A percentile compares a stretch with the other conserved stretches of the same genome.
phyloP scores from a whole-genome alignment of 1,140 invertebrate species.

The Cyclina sinensis region DNA sequence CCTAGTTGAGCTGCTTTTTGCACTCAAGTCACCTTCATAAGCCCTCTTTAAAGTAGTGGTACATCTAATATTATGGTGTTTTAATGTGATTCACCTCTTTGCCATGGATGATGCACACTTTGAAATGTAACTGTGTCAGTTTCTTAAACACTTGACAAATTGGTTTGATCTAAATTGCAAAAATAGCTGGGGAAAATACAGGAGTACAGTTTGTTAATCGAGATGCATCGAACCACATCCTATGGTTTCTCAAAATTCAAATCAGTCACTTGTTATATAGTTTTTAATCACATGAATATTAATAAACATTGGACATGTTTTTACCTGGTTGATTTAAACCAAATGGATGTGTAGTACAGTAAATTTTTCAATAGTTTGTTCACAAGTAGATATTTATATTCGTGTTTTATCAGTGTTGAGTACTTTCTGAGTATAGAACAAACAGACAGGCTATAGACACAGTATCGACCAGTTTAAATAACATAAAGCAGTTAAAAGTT shows the following conservation, averaged over 20 bases:
- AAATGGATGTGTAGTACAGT: background rate
- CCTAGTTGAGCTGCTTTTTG: too few species aligned
- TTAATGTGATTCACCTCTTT: constrained; percentile 1
- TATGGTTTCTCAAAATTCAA: background rate
- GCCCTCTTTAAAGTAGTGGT: too few species aligned
- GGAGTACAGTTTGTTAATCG: background rate
- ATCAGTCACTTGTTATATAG: background rate
- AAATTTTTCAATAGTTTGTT: background rate
- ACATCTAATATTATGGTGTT: background rate
- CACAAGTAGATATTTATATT: constrained; percentile 31
- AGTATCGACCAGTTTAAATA: constrained; percentile 12
- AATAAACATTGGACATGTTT: constrained; percentile 7
- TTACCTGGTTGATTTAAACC: background rate
- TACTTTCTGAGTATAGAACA: constrained; percentile 19
- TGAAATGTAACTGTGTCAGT: background rate
- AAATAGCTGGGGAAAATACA: background rate
- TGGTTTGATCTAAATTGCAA: background rate
- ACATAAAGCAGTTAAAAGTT: constrained; percentile 2
- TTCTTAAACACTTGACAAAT: constrained; percentile 11
- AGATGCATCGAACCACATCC: background rate
- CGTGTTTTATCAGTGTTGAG: constrained; percentile 4
- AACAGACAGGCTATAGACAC: background rate
- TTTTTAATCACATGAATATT: background rate
- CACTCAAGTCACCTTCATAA: too few species aligned
- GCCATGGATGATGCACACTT: background rate